Conservation (phyloP, 2,797 vertebrate species). For the Phalanger gymnotis region DNA sequence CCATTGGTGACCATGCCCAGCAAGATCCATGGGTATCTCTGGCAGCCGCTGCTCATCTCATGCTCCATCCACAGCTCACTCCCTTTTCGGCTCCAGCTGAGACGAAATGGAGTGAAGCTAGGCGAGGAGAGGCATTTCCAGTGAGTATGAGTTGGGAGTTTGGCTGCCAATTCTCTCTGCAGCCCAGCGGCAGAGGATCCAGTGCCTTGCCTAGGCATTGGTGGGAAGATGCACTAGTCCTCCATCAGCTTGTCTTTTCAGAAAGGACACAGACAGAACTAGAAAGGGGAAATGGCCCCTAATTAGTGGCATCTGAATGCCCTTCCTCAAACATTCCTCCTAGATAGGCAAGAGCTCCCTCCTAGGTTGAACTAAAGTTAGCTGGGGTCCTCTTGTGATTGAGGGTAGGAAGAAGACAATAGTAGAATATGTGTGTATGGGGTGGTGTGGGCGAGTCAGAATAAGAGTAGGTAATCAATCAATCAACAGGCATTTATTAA, state of each 20-base stretch:
- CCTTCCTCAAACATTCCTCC: background rate
- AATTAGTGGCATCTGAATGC: background rate
- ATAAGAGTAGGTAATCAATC: background rate
- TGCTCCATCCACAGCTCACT: conserved; percentile 91
- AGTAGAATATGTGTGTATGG: background rate
- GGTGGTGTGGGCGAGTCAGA: background rate
- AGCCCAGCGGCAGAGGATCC: accelerated
- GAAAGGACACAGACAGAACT: too few species aligned
- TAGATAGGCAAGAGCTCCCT: background rate
- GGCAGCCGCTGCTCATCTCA: conserved; percentile 86
- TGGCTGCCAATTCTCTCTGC: background rate
- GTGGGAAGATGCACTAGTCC: background rate
- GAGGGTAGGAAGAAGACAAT: background rate
- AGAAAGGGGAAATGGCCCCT: background rate
- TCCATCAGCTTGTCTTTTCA: background rate
- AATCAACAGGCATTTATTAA: background rate
- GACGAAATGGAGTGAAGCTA: conserved; percentile 84
- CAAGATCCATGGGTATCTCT: conserved; percentile 87
- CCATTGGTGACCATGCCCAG: conserved; percentile 88
- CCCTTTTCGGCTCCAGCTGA: conserved; percentile 91
- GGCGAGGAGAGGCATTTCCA: conserved; percentile 88
- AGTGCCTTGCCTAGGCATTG: background rate
- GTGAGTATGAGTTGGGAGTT: conserved; percentile 82
- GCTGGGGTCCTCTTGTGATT: accelerated
- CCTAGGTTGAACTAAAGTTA: background rate